Percentiles rank a stretch among this genome's conserved stretches.
Evolutionary conservation across 2,888 invertebrate species (phyloP).

Genomic region (Anarsia innoxiella): DNA sequence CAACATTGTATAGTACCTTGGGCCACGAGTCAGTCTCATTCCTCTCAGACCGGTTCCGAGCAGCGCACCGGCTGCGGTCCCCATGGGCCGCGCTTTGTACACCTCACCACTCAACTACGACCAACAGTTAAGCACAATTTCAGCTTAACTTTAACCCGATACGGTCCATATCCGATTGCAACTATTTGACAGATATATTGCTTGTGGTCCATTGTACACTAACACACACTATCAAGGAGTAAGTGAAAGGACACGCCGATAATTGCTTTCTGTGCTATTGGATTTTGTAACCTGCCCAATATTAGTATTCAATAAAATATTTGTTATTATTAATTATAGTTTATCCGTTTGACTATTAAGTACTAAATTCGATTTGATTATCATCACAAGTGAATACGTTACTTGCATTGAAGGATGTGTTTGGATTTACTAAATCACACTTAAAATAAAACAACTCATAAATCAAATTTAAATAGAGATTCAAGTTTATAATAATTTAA

Average conservation of each 20-base stretch:
- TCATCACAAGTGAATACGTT: too few species aligned
- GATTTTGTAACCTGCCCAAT: constrained; percentile 45
- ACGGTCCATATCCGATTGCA: constrained; percentile 6
- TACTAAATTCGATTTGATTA: too few species aligned
- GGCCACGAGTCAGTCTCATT: constrained; percentile 63
- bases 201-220: constrained; percentile 15
- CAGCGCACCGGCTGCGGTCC: constrained; percentile 62
- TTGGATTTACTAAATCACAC: too few species aligned
- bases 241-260: constrained; percentile 71
- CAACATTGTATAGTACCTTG: constrained; percentile 66
- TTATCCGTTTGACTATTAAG: too few species aligned
- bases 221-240: constrained; percentile 38
- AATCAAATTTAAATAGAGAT: too few species aligned
- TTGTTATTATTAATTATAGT: constrained; percentile 24
- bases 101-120: constrained; percentile 10
- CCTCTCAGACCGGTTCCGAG: constrained; percentile 62
- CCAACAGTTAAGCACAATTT: neutral
- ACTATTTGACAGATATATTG: constrained; percentile 1
- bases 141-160: constrained; percentile 6
- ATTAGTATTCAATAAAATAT: constrained; percentile 32
- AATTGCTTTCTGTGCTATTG: constrained; percentile 61
- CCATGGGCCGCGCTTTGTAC: constrained; percentile 50
- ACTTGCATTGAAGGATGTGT: too few species aligned
- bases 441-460: too few species aligned
- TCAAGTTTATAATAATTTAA: too few species aligned